Evolutionary conservation across 2,113 vertebrate species (phyloP).

Genomic region (Hucho hucho): DNA sequence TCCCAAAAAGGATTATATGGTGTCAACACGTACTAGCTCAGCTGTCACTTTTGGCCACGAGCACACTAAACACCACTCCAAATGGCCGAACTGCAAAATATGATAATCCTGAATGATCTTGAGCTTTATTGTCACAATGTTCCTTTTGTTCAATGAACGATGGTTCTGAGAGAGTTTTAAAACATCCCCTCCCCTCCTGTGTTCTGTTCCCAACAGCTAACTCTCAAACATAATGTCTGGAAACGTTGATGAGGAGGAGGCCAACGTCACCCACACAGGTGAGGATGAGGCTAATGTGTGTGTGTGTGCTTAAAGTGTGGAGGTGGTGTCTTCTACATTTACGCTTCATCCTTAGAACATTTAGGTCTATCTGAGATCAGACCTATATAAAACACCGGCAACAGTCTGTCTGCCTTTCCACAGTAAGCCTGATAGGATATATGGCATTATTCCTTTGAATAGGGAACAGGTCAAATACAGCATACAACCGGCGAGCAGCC

Average conservation of each 20-base stretch:
- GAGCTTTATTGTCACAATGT: too few species aligned
- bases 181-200: not conserved
- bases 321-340: not conserved
- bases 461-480: not conserved
- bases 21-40: not conserved
- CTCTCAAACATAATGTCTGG: conserved; percentile 58
- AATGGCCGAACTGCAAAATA: too few species aligned
- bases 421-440: not conserved
- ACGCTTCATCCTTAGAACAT: not conserved
- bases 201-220: conserved; percentile 35
- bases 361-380: not conserved
- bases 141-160: too few species aligned
- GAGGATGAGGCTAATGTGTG: not conserved
- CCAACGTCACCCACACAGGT: conserved; percentile 8
- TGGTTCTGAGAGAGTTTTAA: too few species aligned
- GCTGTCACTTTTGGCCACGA: not conserved
- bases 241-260: conserved; percentile 81
- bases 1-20: not conserved
- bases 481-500: not conserved
- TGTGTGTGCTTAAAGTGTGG: not conserved
- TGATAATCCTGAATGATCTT: too few species aligned
- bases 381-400: not conserved
- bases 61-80: too few species aligned
- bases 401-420: not conserved
- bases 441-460: not conserved